phyloP scores from a whole-genome alignment of 2,113 vertebrate genomes.

The Stigmatopora argus region DNA sequence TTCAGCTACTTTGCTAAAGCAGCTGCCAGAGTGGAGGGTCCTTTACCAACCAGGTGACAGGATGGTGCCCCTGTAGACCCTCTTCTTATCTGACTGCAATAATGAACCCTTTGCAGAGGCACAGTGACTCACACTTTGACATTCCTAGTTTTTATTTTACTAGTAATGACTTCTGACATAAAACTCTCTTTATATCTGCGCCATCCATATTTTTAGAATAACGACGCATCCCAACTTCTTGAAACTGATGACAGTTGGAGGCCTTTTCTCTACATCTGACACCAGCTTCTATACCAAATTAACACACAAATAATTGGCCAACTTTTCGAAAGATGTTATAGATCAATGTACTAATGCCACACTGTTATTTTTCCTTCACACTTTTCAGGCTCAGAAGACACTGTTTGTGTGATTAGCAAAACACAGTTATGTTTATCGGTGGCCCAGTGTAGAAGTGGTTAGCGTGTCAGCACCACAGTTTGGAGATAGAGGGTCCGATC shows the following conservation, averaged over 20 bases:
- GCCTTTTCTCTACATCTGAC: neutral
- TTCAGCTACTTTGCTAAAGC: constrained; percentile 10
- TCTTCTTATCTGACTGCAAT: constrained; percentile 7
- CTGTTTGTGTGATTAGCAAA: neutral
- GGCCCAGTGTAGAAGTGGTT: no score
- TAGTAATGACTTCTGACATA: neutral
- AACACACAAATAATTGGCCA: neutral
- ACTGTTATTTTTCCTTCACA: neutral
- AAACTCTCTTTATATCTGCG: neutral
- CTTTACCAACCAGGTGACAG: constrained; percentile 16
- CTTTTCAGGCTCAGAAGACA: neutral
- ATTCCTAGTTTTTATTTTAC: neutral
- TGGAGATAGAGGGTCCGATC: no score
- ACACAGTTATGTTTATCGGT: neutral
- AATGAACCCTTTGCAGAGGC: constrained; percentile 12
- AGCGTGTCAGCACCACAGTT: no score
- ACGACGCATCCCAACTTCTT: neutral
- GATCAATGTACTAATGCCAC: neutral
- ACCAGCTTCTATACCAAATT: neutral
- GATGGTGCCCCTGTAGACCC: neutral
- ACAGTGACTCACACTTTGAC: constrained; percentile 5
- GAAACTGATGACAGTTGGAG: constrained; percentile 2
- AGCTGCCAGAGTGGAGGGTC: constrained; percentile 18
- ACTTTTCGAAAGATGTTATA: neutral
- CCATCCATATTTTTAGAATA: neutral